phyloP scores from a whole-genome alignment of 2,888 invertebrate species.

The Thumatha senex region DNA sequence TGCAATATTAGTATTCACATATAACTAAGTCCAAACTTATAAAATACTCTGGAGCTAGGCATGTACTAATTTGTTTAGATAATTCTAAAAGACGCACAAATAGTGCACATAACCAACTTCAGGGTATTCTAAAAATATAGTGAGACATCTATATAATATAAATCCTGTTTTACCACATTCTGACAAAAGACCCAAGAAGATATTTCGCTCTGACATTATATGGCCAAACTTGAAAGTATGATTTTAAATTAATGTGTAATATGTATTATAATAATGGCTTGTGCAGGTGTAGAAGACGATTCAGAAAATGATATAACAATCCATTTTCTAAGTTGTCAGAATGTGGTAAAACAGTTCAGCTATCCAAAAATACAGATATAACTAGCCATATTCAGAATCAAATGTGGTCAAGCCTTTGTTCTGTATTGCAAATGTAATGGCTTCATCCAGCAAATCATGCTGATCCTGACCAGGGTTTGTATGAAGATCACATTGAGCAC shows the following conservation, averaged over 20 bases:
- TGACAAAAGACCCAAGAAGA: too few species aligned
- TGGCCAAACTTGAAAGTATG: too few species aligned
- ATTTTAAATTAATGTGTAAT: too few species aligned
- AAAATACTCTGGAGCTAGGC: too few species aligned
- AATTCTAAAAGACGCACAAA: too few species aligned
- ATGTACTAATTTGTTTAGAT: too few species aligned
- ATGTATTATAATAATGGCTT: too few species aligned
- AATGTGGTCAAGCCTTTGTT: slow-evolving; percentile 87
- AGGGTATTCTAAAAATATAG: slow-evolving; percentile 23
- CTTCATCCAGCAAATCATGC: slow-evolving; percentile 86
- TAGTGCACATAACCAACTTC: too few species aligned
- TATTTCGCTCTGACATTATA: too few species aligned
- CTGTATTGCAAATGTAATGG: slow-evolving; percentile 89
- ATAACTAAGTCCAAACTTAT: too few species aligned
- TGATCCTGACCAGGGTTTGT: slow-evolving; percentile 53
- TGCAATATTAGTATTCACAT: too few species aligned
- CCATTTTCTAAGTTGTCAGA: neutral
- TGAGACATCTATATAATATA: slow-evolving; percentile 12
- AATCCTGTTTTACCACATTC: slow-evolving; percentile 8
- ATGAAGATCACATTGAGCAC: slow-evolving; percentile 40
- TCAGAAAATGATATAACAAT: neutral
- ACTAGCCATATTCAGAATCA: slow-evolving; percentile 73
- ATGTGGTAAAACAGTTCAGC: slow-evolving; percentile 11
- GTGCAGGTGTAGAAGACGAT: neutral
- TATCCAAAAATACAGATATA: slow-evolving; percentile 3